These are phyloP conservation scores for Cricetomys ansorgei DNA, from an alignment of 2,113 vertebrate genomes.

Conservation along the genomic window DNA sequence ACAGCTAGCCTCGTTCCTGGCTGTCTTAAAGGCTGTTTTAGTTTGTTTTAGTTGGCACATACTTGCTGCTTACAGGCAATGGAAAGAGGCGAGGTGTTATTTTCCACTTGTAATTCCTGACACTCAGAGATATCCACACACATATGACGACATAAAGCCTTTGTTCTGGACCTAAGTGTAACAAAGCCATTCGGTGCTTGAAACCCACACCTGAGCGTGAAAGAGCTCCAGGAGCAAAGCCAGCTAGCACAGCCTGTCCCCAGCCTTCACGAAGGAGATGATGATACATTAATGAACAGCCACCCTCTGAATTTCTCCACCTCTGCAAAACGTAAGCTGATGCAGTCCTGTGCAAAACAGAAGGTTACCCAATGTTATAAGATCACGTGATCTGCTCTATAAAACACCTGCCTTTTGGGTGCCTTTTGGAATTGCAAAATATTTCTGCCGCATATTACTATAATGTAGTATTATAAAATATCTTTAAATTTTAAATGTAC, in stretches of 20 bases:
- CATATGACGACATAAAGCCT: conserved; percentile 56
- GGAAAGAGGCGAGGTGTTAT: neutral
- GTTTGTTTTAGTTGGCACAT: neutral
- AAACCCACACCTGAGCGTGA: conserved; percentile 61
- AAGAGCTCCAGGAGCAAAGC: conserved; percentile 54
- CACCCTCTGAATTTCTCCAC: conserved; percentile 62
- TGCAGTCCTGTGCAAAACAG: conserved; percentile 62
- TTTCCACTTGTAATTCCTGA: neutral
- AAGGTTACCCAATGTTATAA: conserved; percentile 69
- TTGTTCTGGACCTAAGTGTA: conserved; percentile 64
- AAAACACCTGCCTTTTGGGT: conserved; percentile 74
- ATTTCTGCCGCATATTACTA: conserved; percentile 72
- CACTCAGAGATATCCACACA: neutral
- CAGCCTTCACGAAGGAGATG: conserved; percentile 68
- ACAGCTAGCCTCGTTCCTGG: neutral
- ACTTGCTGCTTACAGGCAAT: neutral
- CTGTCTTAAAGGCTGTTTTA: neutral
- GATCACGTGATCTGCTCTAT: conserved; percentile 60
- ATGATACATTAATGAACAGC: conserved; percentile 67
- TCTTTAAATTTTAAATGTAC: conserved; percentile 78
- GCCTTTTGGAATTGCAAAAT: conserved; percentile 73
- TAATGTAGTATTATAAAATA: conserved; percentile 73
- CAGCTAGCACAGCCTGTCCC: conserved; percentile 62
- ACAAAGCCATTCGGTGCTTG: conserved; percentile 69
- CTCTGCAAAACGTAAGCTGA: conserved; percentile 69